Evolutionary conservation across 2,888 invertebrate species (phyloP), one percentile per base, ranked within the genome.

Genomic region (Eupithecia centaureata): DNA sequence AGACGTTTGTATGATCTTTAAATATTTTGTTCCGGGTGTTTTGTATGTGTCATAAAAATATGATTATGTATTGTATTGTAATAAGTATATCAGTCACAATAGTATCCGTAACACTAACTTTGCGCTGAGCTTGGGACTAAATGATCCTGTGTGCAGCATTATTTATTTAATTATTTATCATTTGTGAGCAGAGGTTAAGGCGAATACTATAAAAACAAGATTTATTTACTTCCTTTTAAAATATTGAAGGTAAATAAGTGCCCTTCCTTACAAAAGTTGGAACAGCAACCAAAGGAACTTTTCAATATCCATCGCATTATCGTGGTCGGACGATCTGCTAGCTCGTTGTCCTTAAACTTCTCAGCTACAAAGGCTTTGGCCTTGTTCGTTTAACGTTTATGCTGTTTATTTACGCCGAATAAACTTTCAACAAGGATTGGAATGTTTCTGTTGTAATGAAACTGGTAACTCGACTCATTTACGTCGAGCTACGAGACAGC

Each of bases 281-380:
- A 13, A 54, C 15, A 54, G 27, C 54, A 15, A 28, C 27, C 25
- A 52, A 52, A 30, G 35, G 47, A 33, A 66, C 59, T 62, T 61
- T 68, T 63, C 66, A 71, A 68, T 68, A 69, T 67, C 38, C 33
- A 61, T 63, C 64, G 62, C 51, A 60, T 65, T 58, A 61, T 47
- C 38, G 47, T 60, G 56, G 59, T 60, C 60, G 42, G 33, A 2
- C 42, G 64, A 68, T 60, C 54, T 72, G 59, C 63, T 68, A 67
- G 61, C 51, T 65, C 10, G 64, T 58, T 66, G 47, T 63, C 28
- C 64, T 67, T 58, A 67, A 71, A 69, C 69, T 67, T 47, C 25
- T 51, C 51, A 68, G 61, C 59, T 61, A 62, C 65, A 61, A 63
- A 63, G 58, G 67, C 63, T 66, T 70, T 62, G 64, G 65, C 33